Percentiles rank a stretch among this genome's conserved stretches.
Conservation (phyloP, 2,888 invertebrate genomes). For the Periphyllus acericola region DNA sequence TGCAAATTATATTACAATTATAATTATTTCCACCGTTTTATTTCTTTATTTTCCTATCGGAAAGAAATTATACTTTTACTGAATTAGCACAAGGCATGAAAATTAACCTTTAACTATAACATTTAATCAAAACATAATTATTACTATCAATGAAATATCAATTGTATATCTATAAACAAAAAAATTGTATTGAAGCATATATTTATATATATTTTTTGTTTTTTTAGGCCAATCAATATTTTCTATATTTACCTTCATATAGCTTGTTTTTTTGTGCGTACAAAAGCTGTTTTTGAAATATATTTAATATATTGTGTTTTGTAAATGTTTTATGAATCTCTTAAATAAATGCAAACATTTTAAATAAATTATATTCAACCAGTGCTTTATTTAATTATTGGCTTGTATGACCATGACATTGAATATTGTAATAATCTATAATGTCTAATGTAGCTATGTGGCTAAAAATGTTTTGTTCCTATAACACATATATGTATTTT, state of each 20-base stretch:
- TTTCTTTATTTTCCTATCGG: background rate
- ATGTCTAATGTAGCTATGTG: no score
- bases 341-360: background rate
- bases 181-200: background rate
- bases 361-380: background rate
- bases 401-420: no score
- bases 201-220: background rate
- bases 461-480: no score
- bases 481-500: no score
- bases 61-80: background rate
- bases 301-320: background rate
- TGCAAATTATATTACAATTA: background rate
- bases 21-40: background rate
- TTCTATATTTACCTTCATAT: background rate
- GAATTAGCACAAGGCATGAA: background rate
- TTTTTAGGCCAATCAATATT: background rate
- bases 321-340: constrained; percentile 31
- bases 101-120: background rate
- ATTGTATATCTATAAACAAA: background rate
- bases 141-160: background rate
- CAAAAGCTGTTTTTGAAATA: constrained; percentile 4
- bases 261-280: constrained; percentile 17
- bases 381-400: no score
- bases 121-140: constrained; percentile 8
- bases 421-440: no score